phyloP scores from a whole-genome alignment of 2,888 invertebrate genomes.

The Aporophyla lueneburgensis region DNA sequence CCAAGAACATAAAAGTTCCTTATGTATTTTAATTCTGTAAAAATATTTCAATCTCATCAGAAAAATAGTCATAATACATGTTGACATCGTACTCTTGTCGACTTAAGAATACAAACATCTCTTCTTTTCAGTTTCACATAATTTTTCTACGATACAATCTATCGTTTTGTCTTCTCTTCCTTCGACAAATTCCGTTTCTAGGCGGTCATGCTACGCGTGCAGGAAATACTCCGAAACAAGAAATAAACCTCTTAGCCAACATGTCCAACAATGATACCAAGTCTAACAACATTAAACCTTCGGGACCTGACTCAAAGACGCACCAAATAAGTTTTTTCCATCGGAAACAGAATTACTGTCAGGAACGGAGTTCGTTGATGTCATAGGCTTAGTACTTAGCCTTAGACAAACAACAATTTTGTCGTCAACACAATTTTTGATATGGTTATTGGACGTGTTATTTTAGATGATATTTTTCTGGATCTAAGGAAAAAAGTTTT shows the following conservation, averaged over 20 bases:
- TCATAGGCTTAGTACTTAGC: slow-evolving; percentile 4
- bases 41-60: no score
- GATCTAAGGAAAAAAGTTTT: background rate
- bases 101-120: no score
- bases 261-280: slow-evolving; percentile 37
- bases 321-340: slow-evolving; percentile 40
- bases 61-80: no score
- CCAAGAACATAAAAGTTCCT: no score
- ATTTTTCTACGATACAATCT: no score
- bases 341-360: slow-evolving; percentile 49
- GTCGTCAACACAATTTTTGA: slow-evolving; percentile 4
- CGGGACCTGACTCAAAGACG: slow-evolving; percentile 35
- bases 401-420: slow-evolving; percentile 28
- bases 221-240: slow-evolving; percentile 12
- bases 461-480: slow-evolving; percentile 1
- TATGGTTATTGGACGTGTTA: background rate
- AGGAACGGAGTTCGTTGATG: slow-evolving; percentile 19
- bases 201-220: no score
- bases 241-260: slow-evolving; percentile 22
- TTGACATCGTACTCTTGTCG: no score
- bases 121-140: no score
- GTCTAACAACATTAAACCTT: slow-evolving; percentile 35
- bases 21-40: no score
- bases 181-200: no score
- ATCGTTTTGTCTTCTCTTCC: no score